Evolutionary conservation across 2,113 vertebrate genomes (phyloP), one percentile per base, ranked within the genome.

Genomic region (Perognathus longimembris): DNA sequence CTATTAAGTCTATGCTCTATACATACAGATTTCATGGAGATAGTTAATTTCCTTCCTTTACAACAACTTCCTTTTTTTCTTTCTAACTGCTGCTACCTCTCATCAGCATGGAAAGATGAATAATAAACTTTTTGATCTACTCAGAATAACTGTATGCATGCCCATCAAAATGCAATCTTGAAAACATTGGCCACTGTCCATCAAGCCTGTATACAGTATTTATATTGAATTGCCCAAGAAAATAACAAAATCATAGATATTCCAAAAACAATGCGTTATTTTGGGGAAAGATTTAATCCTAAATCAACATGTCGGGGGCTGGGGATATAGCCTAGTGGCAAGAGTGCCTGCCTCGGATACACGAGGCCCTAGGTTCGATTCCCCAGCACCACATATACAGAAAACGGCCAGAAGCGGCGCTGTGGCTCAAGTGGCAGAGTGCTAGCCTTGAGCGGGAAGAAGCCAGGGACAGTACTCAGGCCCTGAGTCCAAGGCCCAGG

Each of bases 81-180:
- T 70, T 81, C 36, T 80, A 92, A 87, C 34, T 22, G 76, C 32
- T 69, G 40, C 30, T 83, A 61, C 26, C 36, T 73, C 59, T 92
- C 81, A 7, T 64, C 74, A 78, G 22, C 12, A 40, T 3, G 18
- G 28, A 87, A 87, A 75, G 9, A 75, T 6, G 2, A 90, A 64
- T 85, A 83, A 75, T 66, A 69, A 40, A 45, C 22, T 91, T 91
- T 87, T 73, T 89, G 87, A 81, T 83, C 36, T 73, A 69, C 89
- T 92, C 64, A 38, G 22, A 36, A 73, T 71, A 85, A 79, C 22
- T n/a, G 17, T 38, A 64, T 6, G 9, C 26, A 85, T 10, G 59
- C 82, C 50, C 69, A 89, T 87, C 86, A 92, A 70, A 89, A 5
- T 54, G 6, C 10, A 78, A 64, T 84, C 34, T 81, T 94, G 64